These are phyloP conservation scores for Lasiurus borealis DNA, from an alignment of 2,113 vertebrate genomes.

Conservation along the genomic window DNA sequence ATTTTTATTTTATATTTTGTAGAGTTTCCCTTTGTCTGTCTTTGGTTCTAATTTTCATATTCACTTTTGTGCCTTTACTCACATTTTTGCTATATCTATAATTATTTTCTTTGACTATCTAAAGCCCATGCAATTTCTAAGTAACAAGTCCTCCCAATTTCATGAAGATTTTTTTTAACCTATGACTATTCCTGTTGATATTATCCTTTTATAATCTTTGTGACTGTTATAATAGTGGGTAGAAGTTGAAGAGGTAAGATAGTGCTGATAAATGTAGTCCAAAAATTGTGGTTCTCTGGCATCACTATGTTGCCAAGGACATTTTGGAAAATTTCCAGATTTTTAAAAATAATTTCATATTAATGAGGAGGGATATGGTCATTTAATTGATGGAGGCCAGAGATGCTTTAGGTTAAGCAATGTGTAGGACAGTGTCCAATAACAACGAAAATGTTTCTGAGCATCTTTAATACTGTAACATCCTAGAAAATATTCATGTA, in stretches of 20 bases:
- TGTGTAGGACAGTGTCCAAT: background rate
- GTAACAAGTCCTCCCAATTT: background rate
- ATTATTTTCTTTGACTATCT: background rate
- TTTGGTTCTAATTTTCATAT: background rate
- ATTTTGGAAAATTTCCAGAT: background rate
- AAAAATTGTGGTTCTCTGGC: background rate
- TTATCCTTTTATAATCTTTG: background rate
- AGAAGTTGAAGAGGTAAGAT: background rate
- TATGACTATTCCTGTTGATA: background rate
- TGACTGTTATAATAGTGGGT: background rate
- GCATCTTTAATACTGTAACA: background rate
- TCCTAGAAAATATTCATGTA: background rate
- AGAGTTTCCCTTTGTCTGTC: background rate
- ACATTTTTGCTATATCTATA: background rate
- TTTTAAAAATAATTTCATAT: too few species aligned
- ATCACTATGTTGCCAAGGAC: background rate
- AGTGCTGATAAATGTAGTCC: background rate
- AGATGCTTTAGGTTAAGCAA: background rate
- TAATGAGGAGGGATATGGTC: background rate
- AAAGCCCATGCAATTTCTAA: background rate
- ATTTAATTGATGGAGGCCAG: background rate
- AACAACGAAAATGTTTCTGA: background rate
- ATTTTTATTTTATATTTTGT: background rate
- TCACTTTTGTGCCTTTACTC: background rate
- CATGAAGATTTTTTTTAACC: background rate